phyloP scores from a whole-genome alignment of 30 jellyfish, hydroid and myxozoan species.

The Chironex yamaguchii region DNA sequence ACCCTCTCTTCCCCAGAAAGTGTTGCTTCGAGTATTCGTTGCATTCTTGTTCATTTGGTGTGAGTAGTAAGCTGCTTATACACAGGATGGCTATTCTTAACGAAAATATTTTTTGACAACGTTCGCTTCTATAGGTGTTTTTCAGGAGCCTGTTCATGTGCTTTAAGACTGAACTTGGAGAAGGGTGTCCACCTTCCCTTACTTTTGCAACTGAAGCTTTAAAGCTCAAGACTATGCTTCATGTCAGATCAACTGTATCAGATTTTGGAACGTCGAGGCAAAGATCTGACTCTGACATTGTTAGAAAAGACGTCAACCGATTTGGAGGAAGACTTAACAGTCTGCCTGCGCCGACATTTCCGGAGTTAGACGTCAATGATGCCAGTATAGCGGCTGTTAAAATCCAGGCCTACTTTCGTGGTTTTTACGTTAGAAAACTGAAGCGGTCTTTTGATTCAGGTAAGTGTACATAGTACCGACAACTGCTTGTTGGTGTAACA shows the following conservation, averaged over 20 bases:
- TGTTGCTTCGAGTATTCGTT: no score
- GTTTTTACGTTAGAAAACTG: conserved; percentile 49
- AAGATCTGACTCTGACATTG: not conserved
- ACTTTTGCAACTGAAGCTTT: conserved; percentile 78
- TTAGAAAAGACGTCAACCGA: not conserved
- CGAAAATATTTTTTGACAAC: no score
- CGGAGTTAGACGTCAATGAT: not conserved
- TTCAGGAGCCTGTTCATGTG: not conserved
- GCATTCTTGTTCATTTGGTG: no score
- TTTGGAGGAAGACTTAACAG: not conserved
- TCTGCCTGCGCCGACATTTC: not conserved
- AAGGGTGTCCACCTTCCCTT: not conserved
- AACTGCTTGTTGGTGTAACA: no score
- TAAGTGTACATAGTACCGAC: no score
- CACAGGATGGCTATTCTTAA: no score
- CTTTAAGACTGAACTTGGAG: conserved; percentile 19
- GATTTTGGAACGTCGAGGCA: not conserved
- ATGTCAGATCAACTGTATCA: conserved; percentile 13
- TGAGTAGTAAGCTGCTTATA: no score
- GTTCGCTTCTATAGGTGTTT: conserved; percentile 42
- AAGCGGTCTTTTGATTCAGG: conserved; percentile 64
- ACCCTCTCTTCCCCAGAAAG: no score
- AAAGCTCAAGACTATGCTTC: conserved; percentile 60
- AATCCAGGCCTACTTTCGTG: conserved; percentile 78
- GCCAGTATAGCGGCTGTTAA: conserved; percentile 67